Percentiles rank a stretch among this genome's conserved stretches.
Conservation (phyloP, 2,113 vertebrate species). For the Cnemophilus loriae region DNA sequence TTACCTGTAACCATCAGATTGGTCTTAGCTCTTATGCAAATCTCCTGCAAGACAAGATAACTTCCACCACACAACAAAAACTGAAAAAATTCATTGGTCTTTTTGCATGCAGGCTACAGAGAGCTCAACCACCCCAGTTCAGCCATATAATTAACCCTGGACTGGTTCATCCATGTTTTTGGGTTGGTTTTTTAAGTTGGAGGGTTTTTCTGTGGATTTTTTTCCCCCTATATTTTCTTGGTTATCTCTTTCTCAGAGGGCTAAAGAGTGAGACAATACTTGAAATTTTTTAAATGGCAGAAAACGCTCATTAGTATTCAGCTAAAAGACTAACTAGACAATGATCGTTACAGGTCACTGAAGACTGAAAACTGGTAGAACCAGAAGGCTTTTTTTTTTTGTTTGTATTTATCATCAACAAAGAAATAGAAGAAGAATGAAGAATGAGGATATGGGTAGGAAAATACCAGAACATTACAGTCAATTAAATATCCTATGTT, state of each 20-base stretch:
- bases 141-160: neutral
- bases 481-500: neutral
- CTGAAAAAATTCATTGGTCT: neutral
- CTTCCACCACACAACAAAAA: neutral
- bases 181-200: neutral
- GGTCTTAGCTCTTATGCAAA: neutral
- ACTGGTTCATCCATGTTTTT: neutral
- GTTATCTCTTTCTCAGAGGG: neutral
- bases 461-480: neutral
- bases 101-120: neutral
- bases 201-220: rapidly evolving
- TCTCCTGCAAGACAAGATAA: neutral
- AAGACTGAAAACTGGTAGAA: neutral
- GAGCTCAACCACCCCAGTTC: neutral
- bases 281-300: neutral
- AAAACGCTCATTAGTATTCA: neutral
- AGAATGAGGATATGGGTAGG: neutral
- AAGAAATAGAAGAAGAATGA: neutral
- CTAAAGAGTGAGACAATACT: neutral
- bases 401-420: neutral
- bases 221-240: rapidly evolving
- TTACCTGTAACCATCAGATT: neutral
- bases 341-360: neutral
- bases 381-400: neutral
- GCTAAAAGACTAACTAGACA: neutral